phyloP scores from a whole-genome alignment of 92 coral and sea anemone genomes.

The Metridium senile region DNA sequence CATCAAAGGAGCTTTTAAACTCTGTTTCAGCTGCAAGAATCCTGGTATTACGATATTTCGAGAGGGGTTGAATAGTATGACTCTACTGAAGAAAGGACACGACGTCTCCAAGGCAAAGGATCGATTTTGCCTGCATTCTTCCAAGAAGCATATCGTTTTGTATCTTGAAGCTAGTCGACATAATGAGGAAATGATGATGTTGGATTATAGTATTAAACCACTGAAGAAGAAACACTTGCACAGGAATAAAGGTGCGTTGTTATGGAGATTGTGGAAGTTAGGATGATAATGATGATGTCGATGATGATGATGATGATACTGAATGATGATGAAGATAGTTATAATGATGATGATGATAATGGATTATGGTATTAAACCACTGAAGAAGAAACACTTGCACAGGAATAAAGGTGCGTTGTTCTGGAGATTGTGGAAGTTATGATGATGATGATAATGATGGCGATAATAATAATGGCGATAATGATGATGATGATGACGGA shows the following conservation, averaged over 20 bases:
- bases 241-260: slow-evolving; percentile 56
- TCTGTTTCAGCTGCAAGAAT: slow-evolving; percentile 67
- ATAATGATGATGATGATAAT: neutral
- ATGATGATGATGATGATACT: neutral
- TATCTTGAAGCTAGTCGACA: slow-evolving; percentile 66
- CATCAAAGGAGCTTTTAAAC: slow-evolving; percentile 64
- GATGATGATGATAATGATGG: too few species aligned
- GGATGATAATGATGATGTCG: too few species aligned
- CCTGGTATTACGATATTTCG: slow-evolving; percentile 69
- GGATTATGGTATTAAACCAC: slow-evolving; percentile 27
- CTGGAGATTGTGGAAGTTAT: too few species aligned
- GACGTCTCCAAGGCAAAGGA: slow-evolving; percentile 43
- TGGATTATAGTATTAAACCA: slow-evolving; percentile 56
- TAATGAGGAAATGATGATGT: slow-evolving; percentile 29
- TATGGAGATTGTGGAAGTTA: too few species aligned
- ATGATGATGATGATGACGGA: neutral
- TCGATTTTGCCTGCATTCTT: slow-evolving; percentile 63
- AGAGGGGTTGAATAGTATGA: slow-evolving; percentile 52
- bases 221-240: slow-evolving; percentile 52
- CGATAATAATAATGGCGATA: neutral
- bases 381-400: slow-evolving; percentile 51
- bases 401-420: slow-evolving; percentile 58
- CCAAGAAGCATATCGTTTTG: slow-evolving; percentile 47
- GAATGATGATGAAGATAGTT: neutral
- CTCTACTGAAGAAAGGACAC: slow-evolving; percentile 43